A percentile compares a stretch with the other conserved stretches of the same genome.
These are phyloP conservation scores for Manis crassicaudata DNA, from an alignment of 2,797 vertebrate genomes.

Conservation along the genomic window DNA sequence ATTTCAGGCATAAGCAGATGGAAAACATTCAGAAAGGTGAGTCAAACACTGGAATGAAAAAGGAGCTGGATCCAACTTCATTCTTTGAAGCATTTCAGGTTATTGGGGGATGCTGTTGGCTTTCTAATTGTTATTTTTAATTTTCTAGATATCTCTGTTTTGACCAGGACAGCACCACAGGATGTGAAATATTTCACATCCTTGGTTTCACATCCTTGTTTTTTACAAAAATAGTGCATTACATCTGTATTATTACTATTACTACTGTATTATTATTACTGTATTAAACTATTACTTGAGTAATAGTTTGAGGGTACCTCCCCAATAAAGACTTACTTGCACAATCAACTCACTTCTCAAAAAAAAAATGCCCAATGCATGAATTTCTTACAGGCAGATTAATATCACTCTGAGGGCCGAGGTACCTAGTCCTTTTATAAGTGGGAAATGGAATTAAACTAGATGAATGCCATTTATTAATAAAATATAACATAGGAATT, in stretches of 20 bases:
- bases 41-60: background rate
- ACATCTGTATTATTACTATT: too few relatives aligned
- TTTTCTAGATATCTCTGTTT: background rate
- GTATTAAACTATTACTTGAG: background rate
- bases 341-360: background rate
- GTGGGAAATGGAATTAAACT: background rate
- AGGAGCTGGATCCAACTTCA: background rate
- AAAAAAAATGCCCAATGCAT: background rate
- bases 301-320: background rate
- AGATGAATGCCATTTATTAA: background rate
- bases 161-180: background rate
- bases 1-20: background rate
- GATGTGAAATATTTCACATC: background rate
- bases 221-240: background rate
- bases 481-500: background rate
- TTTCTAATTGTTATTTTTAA: background rate
- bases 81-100: background rate
- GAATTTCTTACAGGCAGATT: background rate
- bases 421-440: background rate
- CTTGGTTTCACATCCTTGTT: background rate
- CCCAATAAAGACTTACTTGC: background rate
- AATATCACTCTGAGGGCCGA: background rate
- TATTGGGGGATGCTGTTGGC: background rate
- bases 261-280: too few relatives aligned
- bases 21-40: background rate